Conservation (phyloP, 2,888 invertebrate genomes). For the Chrysolina haemoptera region DNA sequence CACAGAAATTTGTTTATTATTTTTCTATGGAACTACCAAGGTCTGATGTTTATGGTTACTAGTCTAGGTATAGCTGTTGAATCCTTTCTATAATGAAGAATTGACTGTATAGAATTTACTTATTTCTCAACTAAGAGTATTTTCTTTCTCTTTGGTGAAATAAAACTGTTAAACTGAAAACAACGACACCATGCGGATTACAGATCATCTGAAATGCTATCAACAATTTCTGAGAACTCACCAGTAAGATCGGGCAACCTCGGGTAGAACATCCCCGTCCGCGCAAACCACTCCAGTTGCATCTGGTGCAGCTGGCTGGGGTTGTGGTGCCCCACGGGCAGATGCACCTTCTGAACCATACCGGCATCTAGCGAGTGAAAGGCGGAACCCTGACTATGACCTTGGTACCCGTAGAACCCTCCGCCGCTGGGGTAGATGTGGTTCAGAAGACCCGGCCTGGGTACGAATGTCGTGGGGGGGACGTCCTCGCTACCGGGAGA, state of each 20-base stretch:
- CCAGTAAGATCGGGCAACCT: conserved; percentile 89
- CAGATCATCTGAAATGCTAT: too few species aligned
- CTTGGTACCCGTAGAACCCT: conserved; percentile 69
- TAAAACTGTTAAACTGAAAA: too few species aligned
- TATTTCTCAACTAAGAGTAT: too few species aligned
- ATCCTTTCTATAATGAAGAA: too few species aligned
- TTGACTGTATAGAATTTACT: too few species aligned
- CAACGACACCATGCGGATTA: too few species aligned
- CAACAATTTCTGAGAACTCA: conserved; percentile 64
- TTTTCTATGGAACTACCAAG: too few species aligned
- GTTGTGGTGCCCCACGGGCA: conserved; percentile 67
- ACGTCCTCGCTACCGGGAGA: conserved; percentile 88
- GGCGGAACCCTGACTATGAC: conserved; percentile 71
- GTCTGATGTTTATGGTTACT: too few species aligned
- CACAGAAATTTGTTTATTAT: too few species aligned
- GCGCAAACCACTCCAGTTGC: conserved; percentile 89
- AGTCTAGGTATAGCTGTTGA: too few species aligned
- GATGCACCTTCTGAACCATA: conserved; percentile 71
- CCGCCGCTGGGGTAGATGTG: conserved; percentile 65
- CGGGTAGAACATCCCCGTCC: conserved; percentile 94
- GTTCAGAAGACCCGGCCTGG: conserved; percentile 75
- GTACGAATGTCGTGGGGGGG: conserved; percentile 72
- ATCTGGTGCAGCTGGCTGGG: conserved; percentile 80
- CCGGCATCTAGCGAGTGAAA: conserved; percentile 73
- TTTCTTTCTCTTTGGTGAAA: too few species aligned